A percentile compares a stretch with the other conserved stretches of the same genome.
Conservation (phyloP, 1,140 invertebrate genomes). For the Drosophila bipectinata region DNA sequence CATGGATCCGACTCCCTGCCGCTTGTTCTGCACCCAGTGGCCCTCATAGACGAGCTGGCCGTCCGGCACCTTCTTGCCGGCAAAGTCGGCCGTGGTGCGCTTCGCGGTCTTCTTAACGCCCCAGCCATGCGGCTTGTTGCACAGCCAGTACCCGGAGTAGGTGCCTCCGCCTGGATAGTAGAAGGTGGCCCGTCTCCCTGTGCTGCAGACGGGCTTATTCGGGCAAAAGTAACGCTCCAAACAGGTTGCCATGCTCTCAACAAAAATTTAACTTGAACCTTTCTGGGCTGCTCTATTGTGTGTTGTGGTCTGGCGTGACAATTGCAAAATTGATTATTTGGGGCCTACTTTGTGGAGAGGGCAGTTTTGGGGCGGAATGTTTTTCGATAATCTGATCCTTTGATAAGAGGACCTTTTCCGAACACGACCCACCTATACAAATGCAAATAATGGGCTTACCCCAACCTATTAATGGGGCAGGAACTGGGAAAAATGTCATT, state of each 20-base stretch:
- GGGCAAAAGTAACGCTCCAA: slow-evolving; percentile 48
- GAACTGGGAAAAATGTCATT: slow-evolving; percentile 14
- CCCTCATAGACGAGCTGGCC: slow-evolving; percentile 85
- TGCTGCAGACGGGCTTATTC: slow-evolving; percentile 55
- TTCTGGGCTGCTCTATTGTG: slow-evolving; percentile 18
- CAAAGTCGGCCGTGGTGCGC: slow-evolving; percentile 28
- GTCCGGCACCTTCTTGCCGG: slow-evolving; percentile 41
- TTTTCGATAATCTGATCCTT: slow-evolving; percentile 8
- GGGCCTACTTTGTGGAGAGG: slow-evolving; percentile 1
- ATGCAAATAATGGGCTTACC: not conserved
- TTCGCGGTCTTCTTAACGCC: slow-evolving; percentile 45
- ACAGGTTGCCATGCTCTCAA: slow-evolving; percentile 45
- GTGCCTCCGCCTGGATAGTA: slow-evolving; percentile 65
- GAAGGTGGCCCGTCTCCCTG: slow-evolving; percentile 53
- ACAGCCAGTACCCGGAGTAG: slow-evolving; percentile 69
- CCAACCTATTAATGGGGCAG: not conserved
- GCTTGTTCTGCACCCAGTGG: slow-evolving; percentile 84
- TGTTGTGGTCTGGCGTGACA: slow-evolving; percentile 8
- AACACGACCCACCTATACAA: not conserved
- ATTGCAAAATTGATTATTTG: slow-evolving; percentile 14
- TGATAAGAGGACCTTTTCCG: slow-evolving; percentile 3
- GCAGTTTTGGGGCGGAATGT: not conserved
- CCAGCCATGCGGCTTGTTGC: slow-evolving; percentile 60
- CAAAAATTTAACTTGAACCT: slow-evolving; percentile 23
- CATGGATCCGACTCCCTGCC: slow-evolving; percentile 84